Evolutionary conservation across 2,888 invertebrate species (phyloP), one percentile per base, ranked within the genome.

Genomic region (Loripinus fragilis): DNA sequence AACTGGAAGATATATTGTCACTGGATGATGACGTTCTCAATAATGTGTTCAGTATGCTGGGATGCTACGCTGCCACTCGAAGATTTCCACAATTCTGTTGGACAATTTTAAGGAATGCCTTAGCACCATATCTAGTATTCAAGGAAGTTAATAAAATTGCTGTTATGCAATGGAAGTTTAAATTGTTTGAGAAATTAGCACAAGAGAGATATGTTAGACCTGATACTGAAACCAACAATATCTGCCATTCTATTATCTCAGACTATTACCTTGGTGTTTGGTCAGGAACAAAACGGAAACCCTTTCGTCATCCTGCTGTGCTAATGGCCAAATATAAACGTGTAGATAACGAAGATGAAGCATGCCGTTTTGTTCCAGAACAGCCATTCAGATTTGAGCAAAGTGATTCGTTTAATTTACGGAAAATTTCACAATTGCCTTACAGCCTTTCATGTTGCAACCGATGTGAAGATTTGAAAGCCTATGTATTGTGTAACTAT

Each of bases 401-500:
- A 28, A 73, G 76, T 69, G 76, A 80, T 50, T 70, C 81, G 12
- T 92, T 86, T 86, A 93, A 93, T 78, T 83, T 84, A 30, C 73
- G 92, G 20, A 93, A 92, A 78, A 80, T 93, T 83, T 86, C 86
- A 38, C 90, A 92, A 72, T 83, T 93, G 55, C 92, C 92, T 0
- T 90, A 85, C 72, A 88, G 90, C 71, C 82, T 93, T 50, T 69
- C 85, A 17, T 73, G 85, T 33, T 86, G 88, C 69, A 48, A 81
- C 7, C 85, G 90, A 23, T 97, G 97, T 92, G 96, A 96, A 71
- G 98, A 98, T 93, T 94, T 99, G 23, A 98, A 97, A 91, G 96
- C 96, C 38, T 96, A 98, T 91, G 98, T 99, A 0, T 95, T 99
- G 0, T 99, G 99, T 94, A 98, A 98, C 94, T 99, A 98, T 92